phyloP scores from a whole-genome alignment of 2,113 vertebrate species.

The Aspiorhynchus laticeps region DNA sequence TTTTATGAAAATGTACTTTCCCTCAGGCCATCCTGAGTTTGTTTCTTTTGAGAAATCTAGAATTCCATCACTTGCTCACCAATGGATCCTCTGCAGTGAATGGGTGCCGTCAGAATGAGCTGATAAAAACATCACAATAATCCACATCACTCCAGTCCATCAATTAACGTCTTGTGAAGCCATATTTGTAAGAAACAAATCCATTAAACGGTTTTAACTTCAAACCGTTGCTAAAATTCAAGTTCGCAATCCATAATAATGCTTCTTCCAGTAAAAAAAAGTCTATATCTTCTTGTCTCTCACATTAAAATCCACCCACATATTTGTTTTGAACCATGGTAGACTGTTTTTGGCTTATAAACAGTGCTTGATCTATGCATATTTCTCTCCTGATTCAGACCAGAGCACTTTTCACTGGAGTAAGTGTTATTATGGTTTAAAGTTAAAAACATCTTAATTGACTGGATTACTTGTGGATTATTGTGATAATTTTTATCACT shows the following conservation, averaged over 20 bases:
- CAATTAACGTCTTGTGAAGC: background rate
- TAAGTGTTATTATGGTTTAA: background rate
- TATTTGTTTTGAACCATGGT: too few species aligned
- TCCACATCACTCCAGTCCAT: background rate
- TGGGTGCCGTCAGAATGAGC: background rate
- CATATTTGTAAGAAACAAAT: background rate
- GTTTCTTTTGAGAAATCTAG: background rate
- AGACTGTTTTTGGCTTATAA: too few species aligned
- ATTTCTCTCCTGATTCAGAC: too few species aligned
- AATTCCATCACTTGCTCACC: background rate
- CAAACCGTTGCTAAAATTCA: background rate
- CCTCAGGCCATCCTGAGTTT: too few species aligned
- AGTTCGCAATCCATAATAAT: background rate
- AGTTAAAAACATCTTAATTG: background rate
- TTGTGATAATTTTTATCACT: background rate
- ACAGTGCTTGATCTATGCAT: too few species aligned
- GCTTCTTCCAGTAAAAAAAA: background rate
- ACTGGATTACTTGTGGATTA: background rate
- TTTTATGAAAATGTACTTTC: too few species aligned
- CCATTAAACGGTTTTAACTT: background rate
- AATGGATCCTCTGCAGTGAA: background rate
- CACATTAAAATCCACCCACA: too few species aligned
- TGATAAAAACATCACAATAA: background rate
- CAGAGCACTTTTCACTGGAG: too few species aligned
- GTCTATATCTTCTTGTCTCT: background rate